Conservation (phyloP, 2,113 vertebrate genomes). For the Scophthalmus maximus region DNA sequence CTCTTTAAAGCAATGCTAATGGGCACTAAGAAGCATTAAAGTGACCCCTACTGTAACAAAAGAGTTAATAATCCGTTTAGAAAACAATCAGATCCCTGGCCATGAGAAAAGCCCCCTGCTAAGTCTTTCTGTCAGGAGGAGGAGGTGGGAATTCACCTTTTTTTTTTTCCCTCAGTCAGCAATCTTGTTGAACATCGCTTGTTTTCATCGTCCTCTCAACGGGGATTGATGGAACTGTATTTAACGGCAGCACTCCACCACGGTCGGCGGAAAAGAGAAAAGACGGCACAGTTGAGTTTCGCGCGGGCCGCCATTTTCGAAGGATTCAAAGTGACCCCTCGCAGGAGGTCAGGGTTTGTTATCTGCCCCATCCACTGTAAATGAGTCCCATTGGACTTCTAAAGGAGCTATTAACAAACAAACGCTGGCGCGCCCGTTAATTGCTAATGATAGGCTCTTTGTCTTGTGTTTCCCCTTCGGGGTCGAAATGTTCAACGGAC, state of each 20-base stretch:
- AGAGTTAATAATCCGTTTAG: conserved; percentile 88
- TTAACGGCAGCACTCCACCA: conserved; percentile 60
- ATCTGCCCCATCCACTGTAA: conserved; percentile 77
- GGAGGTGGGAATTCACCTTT: conserved; percentile 80
- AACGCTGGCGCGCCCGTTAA: conserved; percentile 80
- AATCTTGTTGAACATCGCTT: conserved; percentile 83
- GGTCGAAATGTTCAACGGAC: conserved; percentile 62
- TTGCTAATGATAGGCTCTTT: conserved; percentile 81
- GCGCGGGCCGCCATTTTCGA: conserved; percentile 38
- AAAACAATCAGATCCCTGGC: conserved; percentile 83
- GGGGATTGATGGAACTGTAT: conserved; percentile 80
- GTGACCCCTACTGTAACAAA: conserved; percentile 86
- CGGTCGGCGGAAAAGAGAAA: conserved; percentile 40
- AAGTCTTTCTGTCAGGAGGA: conserved; percentile 82
- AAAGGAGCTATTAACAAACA: conserved; percentile 82
- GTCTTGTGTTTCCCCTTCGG: conserved; percentile 69
- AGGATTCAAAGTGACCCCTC: conserved; percentile 62
- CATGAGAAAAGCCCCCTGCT: conserved; percentile 80
- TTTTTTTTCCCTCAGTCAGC: conserved; percentile 74
- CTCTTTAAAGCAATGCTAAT: conserved; percentile 86
- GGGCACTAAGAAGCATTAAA: conserved; percentile 84
- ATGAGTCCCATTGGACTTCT: conserved; percentile 77
- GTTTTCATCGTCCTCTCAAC: conserved; percentile 74
- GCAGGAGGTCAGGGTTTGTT: conserved; percentile 73
- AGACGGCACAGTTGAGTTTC: conserved; percentile 20